Percentiles rank a stretch among this genome's conserved stretches.
These are phyloP conservation scores for Ophion costatus DNA, from an alignment of 2,888 invertebrate species.

Conservation along the genomic window DNA sequence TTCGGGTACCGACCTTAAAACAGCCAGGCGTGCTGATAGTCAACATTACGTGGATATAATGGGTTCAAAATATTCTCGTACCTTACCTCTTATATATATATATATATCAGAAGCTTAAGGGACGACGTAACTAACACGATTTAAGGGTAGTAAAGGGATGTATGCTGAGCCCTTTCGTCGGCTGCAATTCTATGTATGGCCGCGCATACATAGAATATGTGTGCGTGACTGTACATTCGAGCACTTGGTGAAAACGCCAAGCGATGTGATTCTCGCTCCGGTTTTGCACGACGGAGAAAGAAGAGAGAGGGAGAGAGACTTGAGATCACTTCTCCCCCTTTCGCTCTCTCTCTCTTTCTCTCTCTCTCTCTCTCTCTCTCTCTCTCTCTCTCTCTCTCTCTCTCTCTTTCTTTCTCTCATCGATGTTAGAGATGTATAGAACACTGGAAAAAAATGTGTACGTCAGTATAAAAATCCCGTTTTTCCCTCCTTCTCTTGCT, in stretches of 20 bases:
- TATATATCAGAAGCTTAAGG: constrained; percentile 15
- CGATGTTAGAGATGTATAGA: constrained; percentile 40
- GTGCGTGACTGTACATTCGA: constrained; percentile 52
- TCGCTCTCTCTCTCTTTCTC: neutral
- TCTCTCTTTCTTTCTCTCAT: constrained; percentile 3
- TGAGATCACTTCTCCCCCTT: constrained; percentile 43
- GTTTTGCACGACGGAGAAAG: constrained; percentile 14
- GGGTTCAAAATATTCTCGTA: neutral
- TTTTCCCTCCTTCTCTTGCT: constrained; percentile 27
- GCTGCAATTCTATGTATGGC: constrained; percentile 24
- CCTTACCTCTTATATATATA: neutral
- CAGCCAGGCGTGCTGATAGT: neutral
- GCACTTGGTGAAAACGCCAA: constrained; percentile 53
- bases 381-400: too few relatives aligned
- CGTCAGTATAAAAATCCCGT: constrained; percentile 45
- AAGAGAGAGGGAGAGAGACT: constrained; percentile 7
- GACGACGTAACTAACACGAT: constrained; percentile 27
- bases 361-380: constrained; percentile 2
- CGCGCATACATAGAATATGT: constrained; percentile 4
- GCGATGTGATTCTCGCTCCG: constrained; percentile 49
- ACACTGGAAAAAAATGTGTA: constrained; percentile 42
- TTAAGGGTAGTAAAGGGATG: neutral
- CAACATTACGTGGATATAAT: neutral
- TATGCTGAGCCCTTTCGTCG: constrained; percentile 18
- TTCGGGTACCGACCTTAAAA: neutral